These are phyloP conservation scores for Pyrgus malvae DNA, from an alignment of 2,888 invertebrate genomes.

Conservation along the genomic window DNA sequence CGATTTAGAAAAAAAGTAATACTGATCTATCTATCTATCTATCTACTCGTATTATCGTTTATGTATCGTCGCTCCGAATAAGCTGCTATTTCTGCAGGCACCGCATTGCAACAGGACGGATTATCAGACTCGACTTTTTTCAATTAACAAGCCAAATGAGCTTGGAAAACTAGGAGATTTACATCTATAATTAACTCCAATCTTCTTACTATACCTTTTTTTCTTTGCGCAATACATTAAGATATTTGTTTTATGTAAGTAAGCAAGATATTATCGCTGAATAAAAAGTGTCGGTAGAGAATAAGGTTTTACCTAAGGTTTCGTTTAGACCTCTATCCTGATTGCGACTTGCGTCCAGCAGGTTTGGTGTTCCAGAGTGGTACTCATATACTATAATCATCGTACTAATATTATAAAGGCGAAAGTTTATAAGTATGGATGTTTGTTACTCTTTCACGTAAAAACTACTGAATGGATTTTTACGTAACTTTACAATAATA, in stretches of 20 bases:
- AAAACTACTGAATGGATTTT: too few relatives aligned
- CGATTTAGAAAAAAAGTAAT: too few relatives aligned
- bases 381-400: too few relatives aligned
- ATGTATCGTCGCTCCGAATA: too few relatives aligned
- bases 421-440: too few relatives aligned
- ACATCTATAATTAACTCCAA: constrained; percentile 31
- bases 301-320: background rate
- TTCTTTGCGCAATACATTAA: constrained; percentile 1
- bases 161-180: constrained; percentile 43
- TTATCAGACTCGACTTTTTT: constrained; percentile 67
- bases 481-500: too few relatives aligned
- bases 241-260: background rate
- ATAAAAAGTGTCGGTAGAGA: background rate
- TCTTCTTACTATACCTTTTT: constrained; percentile 12
- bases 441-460: too few relatives aligned
- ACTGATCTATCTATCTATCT: too few relatives aligned
- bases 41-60: background rate
- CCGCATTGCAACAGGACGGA: constrained; percentile 72
- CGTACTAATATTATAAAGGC: too few relatives aligned
- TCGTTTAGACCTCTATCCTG: background rate
- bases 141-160: constrained; percentile 66
- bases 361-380: too few relatives aligned
- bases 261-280: background rate
- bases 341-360: too few relatives aligned
- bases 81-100: constrained; percentile 41